phyloP scores from a whole-genome alignment of 2,888 invertebrate species.

The Chymomyza fuscimana region DNA sequence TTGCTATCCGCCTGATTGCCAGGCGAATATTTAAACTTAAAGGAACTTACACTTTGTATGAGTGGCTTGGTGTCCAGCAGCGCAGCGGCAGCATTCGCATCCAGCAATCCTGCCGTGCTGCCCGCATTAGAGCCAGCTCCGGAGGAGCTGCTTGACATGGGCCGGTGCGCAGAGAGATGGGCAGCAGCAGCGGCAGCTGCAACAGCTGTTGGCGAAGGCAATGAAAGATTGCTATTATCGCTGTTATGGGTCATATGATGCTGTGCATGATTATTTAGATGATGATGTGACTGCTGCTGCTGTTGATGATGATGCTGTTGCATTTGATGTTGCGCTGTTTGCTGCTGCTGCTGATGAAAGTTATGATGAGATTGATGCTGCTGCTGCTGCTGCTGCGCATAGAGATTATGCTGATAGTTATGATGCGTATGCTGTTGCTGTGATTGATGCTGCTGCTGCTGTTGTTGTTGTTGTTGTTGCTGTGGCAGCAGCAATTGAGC shows the following conservation, averaged over 20 bases:
- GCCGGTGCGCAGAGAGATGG: conserved; percentile 60
- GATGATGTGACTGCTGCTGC: conserved; percentile 47
- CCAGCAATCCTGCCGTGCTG: conserved; percentile 78
- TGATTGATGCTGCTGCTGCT: conserved; percentile 79
- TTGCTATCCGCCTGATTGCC: not conserved
- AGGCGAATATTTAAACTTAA: not conserved
- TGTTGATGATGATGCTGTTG: conserved; percentile 43
- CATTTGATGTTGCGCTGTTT: conserved; percentile 74
- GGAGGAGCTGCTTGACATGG: conserved; percentile 80
- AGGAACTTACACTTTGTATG: conserved; percentile 90
- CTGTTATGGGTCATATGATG: conserved; percentile 59
- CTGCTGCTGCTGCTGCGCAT: conserved; percentile 43
- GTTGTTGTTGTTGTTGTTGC: conserved; percentile 79
- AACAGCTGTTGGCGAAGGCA: conserved; percentile 86
- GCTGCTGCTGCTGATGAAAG: conserved; percentile 29
- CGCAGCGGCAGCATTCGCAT: conserved; percentile 82
- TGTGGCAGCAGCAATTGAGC: conserved; percentile 81
- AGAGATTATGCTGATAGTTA: conserved; percentile 76
- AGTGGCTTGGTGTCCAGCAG: conserved; percentile 84
- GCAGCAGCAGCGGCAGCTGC: conserved; percentile 61
- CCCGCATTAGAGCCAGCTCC: conserved; percentile 82
- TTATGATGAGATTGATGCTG: conserved; percentile 72
- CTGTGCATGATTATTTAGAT: conserved; percentile 42
- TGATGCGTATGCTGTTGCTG: conserved; percentile 74
- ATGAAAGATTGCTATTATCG: conserved; percentile 86